Evolutionary conservation across 1,140 invertebrate species (phyloP), one percentile per base, ranked within the genome.

Genomic region (Tribolium madens): DNA sequence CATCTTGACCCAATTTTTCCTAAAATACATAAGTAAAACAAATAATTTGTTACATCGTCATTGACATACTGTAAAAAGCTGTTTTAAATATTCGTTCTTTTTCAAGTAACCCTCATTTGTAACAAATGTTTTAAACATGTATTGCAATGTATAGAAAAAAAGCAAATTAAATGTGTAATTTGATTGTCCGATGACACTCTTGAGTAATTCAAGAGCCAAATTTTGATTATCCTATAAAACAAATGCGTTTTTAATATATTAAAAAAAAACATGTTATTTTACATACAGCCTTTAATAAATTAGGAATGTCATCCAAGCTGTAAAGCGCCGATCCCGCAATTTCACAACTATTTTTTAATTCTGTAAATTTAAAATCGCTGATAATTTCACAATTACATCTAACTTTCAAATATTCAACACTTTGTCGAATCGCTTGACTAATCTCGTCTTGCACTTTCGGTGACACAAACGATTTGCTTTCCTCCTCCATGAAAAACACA

Each of bases 401-500:
- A 15, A 84, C 83, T 74, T 91, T 88, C 15, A 94, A 87, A 80
- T 93, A 88, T 33, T 84, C 83, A 21, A 89, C 88, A 26, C 94
- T 89, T 78, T 91, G 90, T 21, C 87, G 84, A 74, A 95, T 90
- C n/a, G 91, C 90, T 26, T 85, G 83, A 81, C 89, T 90, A 3
- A 96, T 89, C 79, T 95, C 92, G 18, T 87, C 80, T 71, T 91
- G 87, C 2, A 96, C 89, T 4, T 87, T 86, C 12, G 89, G 89
- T 14, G 91, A 87, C 4, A 92, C 85, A 10, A 90, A 88, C 26
- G 91, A 89, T 2, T 88, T 89, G 3, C 90, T 90, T 79, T 93
- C 91, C 76, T 93, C 90, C 80, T 94, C 91, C 89, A 96, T 91
- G 79, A 93, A 95, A 84, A 91, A 95, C 81, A 93, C 91, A 69